phyloP scores from a whole-genome alignment of 2,113 vertebrate species.

The Xiphias gladius region DNA sequence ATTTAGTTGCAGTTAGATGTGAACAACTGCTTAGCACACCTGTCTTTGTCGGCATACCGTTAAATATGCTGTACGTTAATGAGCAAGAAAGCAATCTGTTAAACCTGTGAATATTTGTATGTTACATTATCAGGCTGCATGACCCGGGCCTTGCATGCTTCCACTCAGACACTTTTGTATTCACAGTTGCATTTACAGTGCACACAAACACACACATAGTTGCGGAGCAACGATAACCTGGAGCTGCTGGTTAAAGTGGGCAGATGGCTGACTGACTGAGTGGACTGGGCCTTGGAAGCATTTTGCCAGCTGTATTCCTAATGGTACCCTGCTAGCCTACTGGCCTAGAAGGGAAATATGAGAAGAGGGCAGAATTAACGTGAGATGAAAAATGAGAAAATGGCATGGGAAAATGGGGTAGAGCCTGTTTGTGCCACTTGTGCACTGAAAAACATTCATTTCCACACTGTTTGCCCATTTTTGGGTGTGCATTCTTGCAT shows the following conservation, averaged over 20 bases:
- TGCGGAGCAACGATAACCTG: slow-evolving; percentile 41
- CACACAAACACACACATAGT: neutral
- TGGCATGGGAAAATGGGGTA: neutral
- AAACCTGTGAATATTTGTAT: slow-evolving; percentile 66
- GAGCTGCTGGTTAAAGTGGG: slow-evolving; percentile 74
- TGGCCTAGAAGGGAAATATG: slow-evolving; percentile 51
- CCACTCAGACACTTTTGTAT: slow-evolving; percentile 40
- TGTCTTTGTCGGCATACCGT: slow-evolving; percentile 52
- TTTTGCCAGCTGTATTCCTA: slow-evolving; percentile 68
- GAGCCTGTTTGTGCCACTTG: slow-evolving; percentile 15
- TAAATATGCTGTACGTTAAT: slow-evolving; percentile 55
- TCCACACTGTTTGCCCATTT: neutral
- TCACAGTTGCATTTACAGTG: slow-evolving; percentile 20
- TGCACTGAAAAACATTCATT: slow-evolving; percentile 15
- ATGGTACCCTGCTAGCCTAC: slow-evolving; percentile 67
- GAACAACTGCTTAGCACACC: slow-evolving; percentile 51
- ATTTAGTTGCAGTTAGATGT: slow-evolving; percentile 15
- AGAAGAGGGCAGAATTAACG: slow-evolving; percentile 52
- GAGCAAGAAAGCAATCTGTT: slow-evolving; percentile 71
- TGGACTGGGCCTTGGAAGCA: slow-evolving; percentile 65
- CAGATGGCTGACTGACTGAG: slow-evolving; percentile 81
- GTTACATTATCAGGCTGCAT: slow-evolving; percentile 33
- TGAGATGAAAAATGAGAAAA: slow-evolving; percentile 32
- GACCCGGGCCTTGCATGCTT: slow-evolving; percentile 9
- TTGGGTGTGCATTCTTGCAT: neutral